Conservation (phyloP, 2,888 invertebrate genomes). For the Microctonus brassicae region DNA sequence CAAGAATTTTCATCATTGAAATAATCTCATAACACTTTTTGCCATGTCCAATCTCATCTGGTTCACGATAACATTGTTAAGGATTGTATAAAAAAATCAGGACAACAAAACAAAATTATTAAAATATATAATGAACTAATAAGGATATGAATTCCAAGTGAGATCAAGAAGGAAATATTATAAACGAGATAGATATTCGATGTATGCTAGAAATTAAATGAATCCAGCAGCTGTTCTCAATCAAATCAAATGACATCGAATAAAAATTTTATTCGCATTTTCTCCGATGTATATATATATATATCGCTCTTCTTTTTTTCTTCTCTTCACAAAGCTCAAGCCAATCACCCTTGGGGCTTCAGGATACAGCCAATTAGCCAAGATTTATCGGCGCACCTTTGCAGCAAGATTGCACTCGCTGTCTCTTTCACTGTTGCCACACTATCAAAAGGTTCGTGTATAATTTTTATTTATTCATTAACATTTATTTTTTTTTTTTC, state of each 20-base stretch:
- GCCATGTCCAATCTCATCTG: neutral
- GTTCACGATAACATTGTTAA: neutral
- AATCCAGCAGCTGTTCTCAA: constrained; percentile 2
- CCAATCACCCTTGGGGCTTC: constrained; percentile 31
- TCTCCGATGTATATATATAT: no score
- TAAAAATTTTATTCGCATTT: constrained; percentile 13
- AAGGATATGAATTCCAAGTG: no score
- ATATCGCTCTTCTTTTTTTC: neutral
- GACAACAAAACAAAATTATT: neutral
- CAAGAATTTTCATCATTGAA: neutral
- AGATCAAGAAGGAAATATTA: no score
- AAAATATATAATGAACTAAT: no score
- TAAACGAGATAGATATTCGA: neutral
- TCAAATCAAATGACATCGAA: neutral
- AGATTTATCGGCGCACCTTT: constrained; percentile 43
- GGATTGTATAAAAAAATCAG: neutral
- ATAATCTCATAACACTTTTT: constrained; percentile 2
- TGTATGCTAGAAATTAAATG: constrained; percentile 19
- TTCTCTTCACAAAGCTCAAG: neutral
- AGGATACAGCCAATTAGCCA: constrained; percentile 45
- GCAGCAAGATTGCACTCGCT: constrained; percentile 14
- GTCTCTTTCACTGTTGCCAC: neutral
- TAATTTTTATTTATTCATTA: neutral
- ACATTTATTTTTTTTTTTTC: neutral
- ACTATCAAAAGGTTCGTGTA: neutral